Conservation (phyloP, 2,113 vertebrate genomes). For the Gavia stellata region DNA sequence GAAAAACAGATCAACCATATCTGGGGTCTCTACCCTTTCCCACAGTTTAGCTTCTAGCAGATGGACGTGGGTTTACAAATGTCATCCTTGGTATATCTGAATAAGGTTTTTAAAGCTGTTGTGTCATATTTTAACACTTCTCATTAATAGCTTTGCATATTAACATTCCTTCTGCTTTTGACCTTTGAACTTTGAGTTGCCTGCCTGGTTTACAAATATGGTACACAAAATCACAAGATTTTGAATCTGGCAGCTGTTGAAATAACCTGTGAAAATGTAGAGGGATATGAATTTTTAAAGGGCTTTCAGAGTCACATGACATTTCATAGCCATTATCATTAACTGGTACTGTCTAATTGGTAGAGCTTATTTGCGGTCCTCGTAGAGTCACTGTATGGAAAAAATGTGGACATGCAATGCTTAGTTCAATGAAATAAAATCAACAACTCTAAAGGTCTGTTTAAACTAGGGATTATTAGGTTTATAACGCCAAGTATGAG, state of each 20-base stretch:
- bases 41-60: constrained; percentile 51
- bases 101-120: constrained; percentile 33
- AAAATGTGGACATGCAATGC: background rate
- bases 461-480: constrained; percentile 29
- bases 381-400: background rate
- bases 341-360: background rate
- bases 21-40: constrained; percentile 45
- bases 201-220: background rate
- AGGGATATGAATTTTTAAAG: background rate
- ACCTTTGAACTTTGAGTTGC: constrained; percentile 36
- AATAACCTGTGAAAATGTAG: constrained; percentile 1
- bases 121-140: constrained; percentile 40
- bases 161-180: constrained; percentile 10
- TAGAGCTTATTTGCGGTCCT: background rate
- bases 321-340: background rate
- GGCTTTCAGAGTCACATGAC: background rate
- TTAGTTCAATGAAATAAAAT: background rate
- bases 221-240: constrained; percentile 8
- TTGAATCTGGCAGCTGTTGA: background rate
- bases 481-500: background rate
- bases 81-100: background rate
- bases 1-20: constrained; percentile 18
- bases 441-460: background rate
- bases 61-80: constrained; percentile 59
- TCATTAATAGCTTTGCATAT: constrained; percentile 38